Percentiles rank a stretch among this genome's conserved stretches.
Evolutionary conservation across 2,888 invertebrate genomes (phyloP).

Genomic region (Epinotia demarniana): DNA sequence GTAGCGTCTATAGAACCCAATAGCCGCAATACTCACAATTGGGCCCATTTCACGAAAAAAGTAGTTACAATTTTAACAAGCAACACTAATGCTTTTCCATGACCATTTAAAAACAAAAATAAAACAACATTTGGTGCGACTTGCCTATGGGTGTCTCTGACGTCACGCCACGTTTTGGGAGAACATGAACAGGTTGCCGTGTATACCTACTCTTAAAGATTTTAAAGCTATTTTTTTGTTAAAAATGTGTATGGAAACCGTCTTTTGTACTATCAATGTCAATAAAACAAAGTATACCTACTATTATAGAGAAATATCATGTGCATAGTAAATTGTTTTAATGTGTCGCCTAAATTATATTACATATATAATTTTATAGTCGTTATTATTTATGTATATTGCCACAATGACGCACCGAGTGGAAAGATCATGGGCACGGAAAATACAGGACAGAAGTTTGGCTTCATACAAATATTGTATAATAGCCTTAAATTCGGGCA

Average conservation of each 20-base stretch:
- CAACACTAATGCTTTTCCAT: too few relatives aligned
- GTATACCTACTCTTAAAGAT: too few relatives aligned
- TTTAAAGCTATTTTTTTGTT: not conserved
- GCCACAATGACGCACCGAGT: slow-evolving; percentile 39
- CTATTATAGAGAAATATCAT: slow-evolving; percentile 29
- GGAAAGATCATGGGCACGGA: not conserved
- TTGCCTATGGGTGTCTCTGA: not conserved
- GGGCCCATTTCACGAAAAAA: too few relatives aligned
- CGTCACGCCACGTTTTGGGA: not conserved
- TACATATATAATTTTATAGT: slow-evolving; percentile 52
- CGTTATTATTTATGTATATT: slow-evolving; percentile 63
- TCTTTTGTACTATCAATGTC: not conserved
- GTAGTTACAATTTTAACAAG: too few relatives aligned
- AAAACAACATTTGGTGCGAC: not conserved
- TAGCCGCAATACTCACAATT: not conserved
- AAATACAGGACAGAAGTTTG: not conserved
- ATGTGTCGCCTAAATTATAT: slow-evolving; percentile 56
- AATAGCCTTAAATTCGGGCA: not conserved
- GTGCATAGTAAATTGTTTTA: slow-evolving; percentile 33
- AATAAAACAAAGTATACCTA: slow-evolving; percentile 25
- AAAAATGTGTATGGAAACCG: slow-evolving; percentile 26
- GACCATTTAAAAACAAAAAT: not conserved
- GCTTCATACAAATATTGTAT: not conserved
- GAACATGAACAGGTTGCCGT: too few relatives aligned
- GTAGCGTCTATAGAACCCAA: not conserved